A percentile compares a stretch with the other conserved stretches of the same genome.
These are phyloP conservation scores for Pipra filicauda DNA, from an alignment of 2,113 vertebrate genomes.

Conservation along the genomic window DNA sequence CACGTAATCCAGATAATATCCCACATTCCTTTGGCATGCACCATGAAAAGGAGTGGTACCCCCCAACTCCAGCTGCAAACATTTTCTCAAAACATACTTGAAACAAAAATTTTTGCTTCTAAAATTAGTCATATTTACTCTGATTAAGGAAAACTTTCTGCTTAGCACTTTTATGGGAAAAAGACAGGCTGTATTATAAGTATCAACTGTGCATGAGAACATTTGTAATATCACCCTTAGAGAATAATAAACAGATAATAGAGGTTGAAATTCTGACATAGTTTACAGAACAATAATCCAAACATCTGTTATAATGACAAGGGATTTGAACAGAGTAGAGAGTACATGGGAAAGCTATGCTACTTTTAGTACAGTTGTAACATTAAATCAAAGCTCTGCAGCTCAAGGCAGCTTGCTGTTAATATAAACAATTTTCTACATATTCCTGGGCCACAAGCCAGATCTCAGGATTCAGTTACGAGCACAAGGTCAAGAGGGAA, in stretches of 20 bases:
- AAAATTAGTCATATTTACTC: conserved; percentile 61
- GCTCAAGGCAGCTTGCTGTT: conserved; percentile 84
- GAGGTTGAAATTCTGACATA: conserved; percentile 91
- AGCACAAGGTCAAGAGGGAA: conserved; percentile 88
- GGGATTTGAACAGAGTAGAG: conserved; percentile 87
- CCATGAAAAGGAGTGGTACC: not conserved
- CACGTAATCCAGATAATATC: not conserved
- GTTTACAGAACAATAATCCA: conserved; percentile 96
- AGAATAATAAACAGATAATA: conserved; percentile 93
- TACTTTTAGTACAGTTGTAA: conserved; percentile 86
- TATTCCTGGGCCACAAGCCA: conserved; percentile 85
- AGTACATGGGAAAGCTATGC: conserved; percentile 88
- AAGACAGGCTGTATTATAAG: conserved; percentile 75
- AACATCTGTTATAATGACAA: conserved; percentile 97
- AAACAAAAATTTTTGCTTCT: conserved; percentile 16
- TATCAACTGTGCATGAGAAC: conserved; percentile 82
- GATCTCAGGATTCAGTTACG: conserved; percentile 80
- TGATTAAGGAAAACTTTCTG: conserved; percentile 70
- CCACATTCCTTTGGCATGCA: not conserved
- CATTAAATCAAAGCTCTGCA: conserved; percentile 86
- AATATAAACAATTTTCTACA: conserved; percentile 92
- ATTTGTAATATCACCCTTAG: conserved; percentile 86
- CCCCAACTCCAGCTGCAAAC: not conserved
- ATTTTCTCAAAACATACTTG: not conserved
- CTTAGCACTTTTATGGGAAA: conserved; percentile 70